These are phyloP conservation scores for Saturnia japonica DNA, from an alignment of 2,888 invertebrate species.

Conservation along the genomic window DNA sequence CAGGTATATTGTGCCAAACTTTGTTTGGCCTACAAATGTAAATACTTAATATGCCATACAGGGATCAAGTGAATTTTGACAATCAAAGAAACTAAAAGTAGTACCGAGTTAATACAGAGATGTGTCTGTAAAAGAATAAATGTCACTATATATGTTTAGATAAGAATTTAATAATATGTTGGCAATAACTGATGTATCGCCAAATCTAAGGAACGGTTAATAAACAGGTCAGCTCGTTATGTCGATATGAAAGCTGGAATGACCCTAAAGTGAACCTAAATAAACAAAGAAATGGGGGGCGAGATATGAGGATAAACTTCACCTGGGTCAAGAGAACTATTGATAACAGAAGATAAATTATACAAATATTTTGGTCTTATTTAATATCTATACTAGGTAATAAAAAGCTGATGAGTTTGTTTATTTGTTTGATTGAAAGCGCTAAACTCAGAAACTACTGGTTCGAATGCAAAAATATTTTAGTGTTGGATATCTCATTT, in stretches of 20 bases:
- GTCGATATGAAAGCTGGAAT: not conserved
- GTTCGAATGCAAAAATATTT: too few relatives aligned
- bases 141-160: not conserved
- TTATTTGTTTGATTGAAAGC: too few relatives aligned
- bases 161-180: not conserved
- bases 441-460: too few relatives aligned
- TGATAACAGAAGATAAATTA: not conserved
- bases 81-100: constrained; percentile 2
- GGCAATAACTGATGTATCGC: not conserved
- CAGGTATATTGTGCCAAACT: constrained; percentile 6
- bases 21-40: constrained; percentile 5
- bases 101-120: not conserved
- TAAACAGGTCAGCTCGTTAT: not conserved
- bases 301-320: not conserved
- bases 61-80: constrained; percentile 1
- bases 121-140: not conserved
- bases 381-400: not conserved
- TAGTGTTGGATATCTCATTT: too few relatives aligned
- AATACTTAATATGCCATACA: not conserved
- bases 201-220: not conserved
- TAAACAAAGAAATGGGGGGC: not conserved
- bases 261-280: not conserved
- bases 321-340: not conserved
- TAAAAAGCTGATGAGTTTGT: too few relatives aligned
- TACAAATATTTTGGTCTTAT: not conserved